These are phyloP conservation scores for Pseudoatta argentina DNA, from an alignment of 1,140 invertebrate species.

Conservation along the genomic window DNA sequence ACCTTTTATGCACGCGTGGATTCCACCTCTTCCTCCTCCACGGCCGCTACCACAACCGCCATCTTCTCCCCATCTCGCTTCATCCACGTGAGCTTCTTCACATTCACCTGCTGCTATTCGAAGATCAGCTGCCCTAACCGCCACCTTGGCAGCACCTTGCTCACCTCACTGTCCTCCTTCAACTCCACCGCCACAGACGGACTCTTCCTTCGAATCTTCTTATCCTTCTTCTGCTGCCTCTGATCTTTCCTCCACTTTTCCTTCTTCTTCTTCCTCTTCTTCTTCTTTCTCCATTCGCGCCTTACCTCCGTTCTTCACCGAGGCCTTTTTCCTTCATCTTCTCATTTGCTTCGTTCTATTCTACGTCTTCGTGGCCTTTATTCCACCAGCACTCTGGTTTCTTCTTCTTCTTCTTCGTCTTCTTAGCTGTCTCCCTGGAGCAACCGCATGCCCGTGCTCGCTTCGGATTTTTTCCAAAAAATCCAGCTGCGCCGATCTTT, in stretches of 20 bases:
- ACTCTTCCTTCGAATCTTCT: slow-evolving; percentile 61
- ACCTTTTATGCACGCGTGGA: slow-evolving; percentile 82
- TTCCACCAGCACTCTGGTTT: slow-evolving; percentile 25
- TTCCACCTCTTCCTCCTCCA: slow-evolving; percentile 78
- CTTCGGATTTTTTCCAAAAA: slow-evolving; percentile 72
- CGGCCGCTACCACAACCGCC: slow-evolving; percentile 73
- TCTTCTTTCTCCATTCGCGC: slow-evolving; percentile 21
- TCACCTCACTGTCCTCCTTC: slow-evolving; percentile 69
- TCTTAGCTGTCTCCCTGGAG: slow-evolving; percentile 50
- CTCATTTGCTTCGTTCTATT: slow-evolving; percentile 35
- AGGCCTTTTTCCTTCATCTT: slow-evolving; percentile 27
- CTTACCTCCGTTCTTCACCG: slow-evolving; percentile 32
- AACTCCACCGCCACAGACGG: slow-evolving; percentile 50
- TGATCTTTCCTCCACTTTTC: not conserved
- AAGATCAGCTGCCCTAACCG: slow-evolving; percentile 85
- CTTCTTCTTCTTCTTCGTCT: slow-evolving; percentile 32
- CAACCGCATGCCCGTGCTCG: slow-evolving; percentile 62
- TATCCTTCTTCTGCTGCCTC: slow-evolving; percentile 54
- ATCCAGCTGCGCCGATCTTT: slow-evolving; percentile 73
- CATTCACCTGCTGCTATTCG: slow-evolving; percentile 85
- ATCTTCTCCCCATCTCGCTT: slow-evolving; percentile 64
- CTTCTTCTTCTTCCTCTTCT: slow-evolving; percentile 12
- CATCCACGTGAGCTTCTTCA: slow-evolving; percentile 75
- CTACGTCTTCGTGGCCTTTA: slow-evolving; percentile 33
- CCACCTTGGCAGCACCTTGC: slow-evolving; percentile 84